Conservation (phyloP, 2,797 vertebrate genomes). For the Psittacula derbiana region DNA sequence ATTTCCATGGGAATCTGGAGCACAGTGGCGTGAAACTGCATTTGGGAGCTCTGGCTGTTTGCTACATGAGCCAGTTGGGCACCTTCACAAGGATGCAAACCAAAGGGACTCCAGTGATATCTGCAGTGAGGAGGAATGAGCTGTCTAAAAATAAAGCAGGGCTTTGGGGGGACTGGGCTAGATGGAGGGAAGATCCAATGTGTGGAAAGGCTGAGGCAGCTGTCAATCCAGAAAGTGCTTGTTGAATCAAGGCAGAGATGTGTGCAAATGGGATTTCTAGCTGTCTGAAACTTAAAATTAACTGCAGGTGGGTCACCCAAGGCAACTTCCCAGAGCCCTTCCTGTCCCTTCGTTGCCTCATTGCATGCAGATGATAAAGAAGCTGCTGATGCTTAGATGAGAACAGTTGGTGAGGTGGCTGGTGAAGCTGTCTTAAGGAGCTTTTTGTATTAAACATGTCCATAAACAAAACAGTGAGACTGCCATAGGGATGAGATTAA, state of each 20-base stretch:
- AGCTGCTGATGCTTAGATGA: slow-evolving; percentile 1
- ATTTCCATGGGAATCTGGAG: background rate
- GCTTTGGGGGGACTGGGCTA: background rate
- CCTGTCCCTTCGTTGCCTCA: background rate
- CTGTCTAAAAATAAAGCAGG: background rate
- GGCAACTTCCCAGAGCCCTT: slow-evolving; percentile 28
- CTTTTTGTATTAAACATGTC: slow-evolving; percentile 51
- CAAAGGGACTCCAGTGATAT: background rate
- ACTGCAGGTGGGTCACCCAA: background rate
- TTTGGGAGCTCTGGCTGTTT: background rate
- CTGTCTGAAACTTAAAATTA: slow-evolving; percentile 26
- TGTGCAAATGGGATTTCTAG: background rate
- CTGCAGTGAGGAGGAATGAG: background rate
- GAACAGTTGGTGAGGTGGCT: slow-evolving; percentile 39
- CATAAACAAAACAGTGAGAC: slow-evolving; percentile 45
- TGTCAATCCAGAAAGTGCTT: background rate
- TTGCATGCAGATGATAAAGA: background rate
- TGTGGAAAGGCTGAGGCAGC: background rate
- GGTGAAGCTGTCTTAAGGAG: slow-evolving; percentile 49
- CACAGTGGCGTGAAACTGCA: accelerated
- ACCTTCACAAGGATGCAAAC: background rate
- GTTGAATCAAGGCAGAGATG: background rate
- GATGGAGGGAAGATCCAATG: background rate
- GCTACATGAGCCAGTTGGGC: background rate
- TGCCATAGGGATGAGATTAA: slow-evolving; percentile 62